Percentiles rank a stretch among this genome's conserved stretches.
Conservation (phyloP, 1,140 invertebrate genomes). For the Babylonia areolata region DNA sequence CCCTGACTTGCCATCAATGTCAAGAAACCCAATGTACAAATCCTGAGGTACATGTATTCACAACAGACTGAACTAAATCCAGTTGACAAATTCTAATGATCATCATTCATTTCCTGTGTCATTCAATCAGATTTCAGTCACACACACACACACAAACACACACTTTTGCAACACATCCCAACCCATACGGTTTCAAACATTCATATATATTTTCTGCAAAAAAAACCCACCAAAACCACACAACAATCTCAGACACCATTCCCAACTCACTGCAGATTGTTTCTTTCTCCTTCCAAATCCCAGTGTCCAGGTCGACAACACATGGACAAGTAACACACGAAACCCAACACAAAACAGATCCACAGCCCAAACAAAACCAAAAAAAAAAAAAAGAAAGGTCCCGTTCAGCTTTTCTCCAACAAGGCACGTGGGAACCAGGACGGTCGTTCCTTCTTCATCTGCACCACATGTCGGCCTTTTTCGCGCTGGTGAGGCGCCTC, state of each 20-base stretch:
- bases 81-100: too few relatives aligned
- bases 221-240: neutral
- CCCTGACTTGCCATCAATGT: too few relatives aligned
- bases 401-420: conserved; percentile 73
- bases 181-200: neutral
- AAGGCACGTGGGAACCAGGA: conserved; percentile 89
- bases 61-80: too few relatives aligned
- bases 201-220: neutral
- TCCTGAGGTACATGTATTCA: too few relatives aligned
- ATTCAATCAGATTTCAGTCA: too few relatives aligned
- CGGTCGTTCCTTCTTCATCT: conserved; percentile 85
- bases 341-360: too few relatives aligned
- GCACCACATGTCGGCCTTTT: conserved; percentile 82
- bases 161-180: too few relatives aligned
- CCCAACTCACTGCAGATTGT: conserved; percentile 88
- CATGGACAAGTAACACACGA: too few relatives aligned
- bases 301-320: conserved; percentile 86
- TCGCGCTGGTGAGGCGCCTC: conserved; percentile 74
- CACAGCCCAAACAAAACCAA: neutral
- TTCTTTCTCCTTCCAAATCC: conserved; percentile 85
- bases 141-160: neutral
- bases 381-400: neutral
- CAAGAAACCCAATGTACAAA: too few relatives aligned
- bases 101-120: too few relatives aligned
- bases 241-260: neutral